phyloP scores from a whole-genome alignment of 2,888 invertebrate genomes.

The Drosophila anomelani region DNA sequence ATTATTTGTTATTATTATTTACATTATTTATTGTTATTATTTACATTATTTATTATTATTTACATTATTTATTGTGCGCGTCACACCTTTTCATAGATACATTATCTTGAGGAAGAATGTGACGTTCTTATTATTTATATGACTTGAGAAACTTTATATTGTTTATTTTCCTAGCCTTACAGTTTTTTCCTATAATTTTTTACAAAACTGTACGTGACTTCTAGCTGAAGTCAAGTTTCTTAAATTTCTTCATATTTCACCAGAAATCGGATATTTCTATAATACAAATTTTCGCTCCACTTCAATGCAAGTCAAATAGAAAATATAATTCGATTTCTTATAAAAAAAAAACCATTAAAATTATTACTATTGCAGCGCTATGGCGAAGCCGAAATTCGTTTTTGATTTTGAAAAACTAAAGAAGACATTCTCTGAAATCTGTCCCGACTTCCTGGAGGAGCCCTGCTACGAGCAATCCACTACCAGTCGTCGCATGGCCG shows the following conservation, averaged over 20 bases:
- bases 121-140: neutral
- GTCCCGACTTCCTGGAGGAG: constrained; percentile 59
- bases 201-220: neutral
- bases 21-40: too few relatives aligned
- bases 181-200: neutral
- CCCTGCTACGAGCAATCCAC: constrained; percentile 51
- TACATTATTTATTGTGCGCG: too few relatives aligned
- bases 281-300: neutral
- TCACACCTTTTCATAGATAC: too few relatives aligned
- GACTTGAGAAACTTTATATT: too few relatives aligned
- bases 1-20: too few relatives aligned
- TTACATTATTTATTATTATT: too few relatives aligned
- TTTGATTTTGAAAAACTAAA: constrained; percentile 53
- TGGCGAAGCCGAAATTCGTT: constrained; percentile 32
- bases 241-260: too few relatives aligned
- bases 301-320: neutral
- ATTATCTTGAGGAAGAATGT: neutral
- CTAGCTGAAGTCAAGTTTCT: neutral
- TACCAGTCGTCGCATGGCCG: constrained; percentile 63
- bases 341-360: neutral
- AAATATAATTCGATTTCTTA: neutral
- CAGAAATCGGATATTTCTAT: neutral
- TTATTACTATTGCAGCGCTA: constrained; percentile 24
- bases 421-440: constrained; percentile 50
- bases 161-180: neutral